Evolutionary conservation across 2,797 vertebrate genomes (phyloP).

Genomic region (Anabacerthia variegaticeps): DNA sequence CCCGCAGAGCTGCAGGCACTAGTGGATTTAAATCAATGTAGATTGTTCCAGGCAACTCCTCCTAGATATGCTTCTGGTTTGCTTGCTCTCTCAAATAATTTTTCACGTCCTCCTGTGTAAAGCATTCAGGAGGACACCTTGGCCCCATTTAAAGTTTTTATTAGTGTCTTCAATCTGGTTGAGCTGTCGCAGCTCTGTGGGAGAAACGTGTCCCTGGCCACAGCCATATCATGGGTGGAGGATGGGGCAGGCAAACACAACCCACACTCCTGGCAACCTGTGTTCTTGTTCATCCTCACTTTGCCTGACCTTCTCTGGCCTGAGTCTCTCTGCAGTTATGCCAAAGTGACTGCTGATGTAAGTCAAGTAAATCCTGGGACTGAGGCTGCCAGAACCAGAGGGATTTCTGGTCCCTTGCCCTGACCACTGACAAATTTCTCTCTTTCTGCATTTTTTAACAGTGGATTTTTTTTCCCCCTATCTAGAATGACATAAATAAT

Average conservation of each 20-base stretch:
- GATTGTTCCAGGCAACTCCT: background rate
- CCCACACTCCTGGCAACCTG: background rate
- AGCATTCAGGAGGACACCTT: background rate
- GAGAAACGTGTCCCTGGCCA: background rate
- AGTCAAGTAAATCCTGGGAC: background rate
- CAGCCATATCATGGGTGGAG: accelerated
- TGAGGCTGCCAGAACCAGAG: background rate
- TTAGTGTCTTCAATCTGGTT: background rate
- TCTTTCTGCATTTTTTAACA: background rate
- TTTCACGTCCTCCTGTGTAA: background rate
- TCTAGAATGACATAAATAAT: background rate
- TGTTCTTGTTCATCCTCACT: background rate
- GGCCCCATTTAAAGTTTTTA: conserved; percentile 11
- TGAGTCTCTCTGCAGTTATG: background rate
- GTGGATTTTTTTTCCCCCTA: accelerated
- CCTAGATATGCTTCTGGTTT: background rate
- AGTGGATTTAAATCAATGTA: background rate
- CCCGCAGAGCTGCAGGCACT: background rate
- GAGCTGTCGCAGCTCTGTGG: background rate
- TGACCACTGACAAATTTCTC: background rate
- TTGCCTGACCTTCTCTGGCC: background rate
- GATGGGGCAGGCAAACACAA: background rate
- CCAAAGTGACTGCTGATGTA: accelerated
- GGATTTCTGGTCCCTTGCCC: background rate
- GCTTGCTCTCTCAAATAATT: background rate